Percentiles rank a stretch among this genome's conserved stretches.
phyloP scores from a whole-genome alignment of 2,113 vertebrate species.

The Nansenia antarctica region DNA sequence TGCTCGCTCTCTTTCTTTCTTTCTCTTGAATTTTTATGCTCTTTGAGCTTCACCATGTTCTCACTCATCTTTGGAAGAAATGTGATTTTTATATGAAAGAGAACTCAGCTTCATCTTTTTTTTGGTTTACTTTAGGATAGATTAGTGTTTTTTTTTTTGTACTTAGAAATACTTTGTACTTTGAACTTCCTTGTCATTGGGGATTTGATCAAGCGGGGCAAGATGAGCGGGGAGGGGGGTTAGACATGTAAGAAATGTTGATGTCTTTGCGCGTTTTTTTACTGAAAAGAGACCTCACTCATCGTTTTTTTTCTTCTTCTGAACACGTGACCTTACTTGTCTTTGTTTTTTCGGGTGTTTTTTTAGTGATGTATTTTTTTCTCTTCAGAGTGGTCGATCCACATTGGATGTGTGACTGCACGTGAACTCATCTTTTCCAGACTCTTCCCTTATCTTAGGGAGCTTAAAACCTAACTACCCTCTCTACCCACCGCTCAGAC shows the following conservation, averaged over 20 bases:
- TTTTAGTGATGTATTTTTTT: constrained; percentile 15
- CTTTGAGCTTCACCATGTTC: constrained; percentile 57
- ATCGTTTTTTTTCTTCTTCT: constrained; percentile 10
- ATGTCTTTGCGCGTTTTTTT: not conserved
- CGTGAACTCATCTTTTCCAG: constrained; percentile 53
- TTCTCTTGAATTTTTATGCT: constrained; percentile 46
- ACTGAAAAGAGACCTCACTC: not conserved
- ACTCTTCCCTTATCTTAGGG: constrained; percentile 50
- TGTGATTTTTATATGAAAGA: constrained; percentile 66
- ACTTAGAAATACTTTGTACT: no score
- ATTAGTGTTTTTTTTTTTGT: constrained; percentile 54
- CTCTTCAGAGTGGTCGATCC: constrained; percentile 27
- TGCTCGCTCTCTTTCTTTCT: not conserved
- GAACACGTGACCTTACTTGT: constrained; percentile 19
- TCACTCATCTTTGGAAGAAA: constrained; percentile 54
- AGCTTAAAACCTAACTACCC: constrained; percentile 65
- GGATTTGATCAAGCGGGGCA: constrained; percentile 36
- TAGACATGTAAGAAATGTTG: constrained; percentile 38
- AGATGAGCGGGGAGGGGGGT: constrained; percentile 62
- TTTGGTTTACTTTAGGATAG: constrained; percentile 40
- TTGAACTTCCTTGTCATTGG: constrained; percentile 47
- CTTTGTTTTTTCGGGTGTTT: constrained; percentile 29
- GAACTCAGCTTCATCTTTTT: constrained; percentile 36
- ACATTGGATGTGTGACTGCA: constrained; percentile 38
- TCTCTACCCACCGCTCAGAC: constrained; percentile 57